These are phyloP conservation scores for Dendrocopos noguchii DNA, from an alignment of 2,113 vertebrate genomes.

Conservation along the genomic window DNA sequence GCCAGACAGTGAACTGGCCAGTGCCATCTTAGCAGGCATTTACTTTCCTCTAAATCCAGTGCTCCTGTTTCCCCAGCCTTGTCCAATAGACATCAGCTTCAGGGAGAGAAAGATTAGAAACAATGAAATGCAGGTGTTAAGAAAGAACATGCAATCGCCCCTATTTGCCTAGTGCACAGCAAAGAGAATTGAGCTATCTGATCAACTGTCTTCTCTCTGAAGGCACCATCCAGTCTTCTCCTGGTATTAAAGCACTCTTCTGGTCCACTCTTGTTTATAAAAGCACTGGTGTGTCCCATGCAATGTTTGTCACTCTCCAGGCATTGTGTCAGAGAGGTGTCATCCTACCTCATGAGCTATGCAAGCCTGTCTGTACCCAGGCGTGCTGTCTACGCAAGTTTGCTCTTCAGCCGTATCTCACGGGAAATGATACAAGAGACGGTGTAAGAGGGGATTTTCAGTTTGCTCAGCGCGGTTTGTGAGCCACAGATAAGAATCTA, in stretches of 20 bases:
- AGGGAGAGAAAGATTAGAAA: not conserved
- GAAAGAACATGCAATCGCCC: not conserved
- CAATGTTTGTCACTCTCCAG: not conserved
- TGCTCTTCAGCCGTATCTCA: conserved; percentile 29
- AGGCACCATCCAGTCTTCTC: not conserved
- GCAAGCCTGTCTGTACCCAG: not conserved
- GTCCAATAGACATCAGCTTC: not conserved
- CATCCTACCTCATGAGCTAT: not conserved
- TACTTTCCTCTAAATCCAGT: not conserved
- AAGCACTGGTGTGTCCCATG: not conserved
- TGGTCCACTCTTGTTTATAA: not conserved
- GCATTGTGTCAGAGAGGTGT: conserved; percentile 39
- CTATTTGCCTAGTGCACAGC: not conserved
- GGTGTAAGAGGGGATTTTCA: conserved; percentile 57
- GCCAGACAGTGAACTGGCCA: not conserved
- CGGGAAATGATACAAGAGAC: conserved; percentile 64
- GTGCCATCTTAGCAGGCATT: not conserved
- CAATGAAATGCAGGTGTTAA: not conserved
- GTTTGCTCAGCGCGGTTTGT: conserved; percentile 43
- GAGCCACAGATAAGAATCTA: conserved; percentile 25
- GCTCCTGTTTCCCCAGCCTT: not conserved
- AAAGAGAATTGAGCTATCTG: not conserved
- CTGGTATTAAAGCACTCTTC: not conserved
- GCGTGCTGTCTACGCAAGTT: not conserved
- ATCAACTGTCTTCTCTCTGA: not conserved